Evolutionary conservation across 2,797 vertebrate species (phyloP).

Genomic region (Diplodus sargus): DNA sequence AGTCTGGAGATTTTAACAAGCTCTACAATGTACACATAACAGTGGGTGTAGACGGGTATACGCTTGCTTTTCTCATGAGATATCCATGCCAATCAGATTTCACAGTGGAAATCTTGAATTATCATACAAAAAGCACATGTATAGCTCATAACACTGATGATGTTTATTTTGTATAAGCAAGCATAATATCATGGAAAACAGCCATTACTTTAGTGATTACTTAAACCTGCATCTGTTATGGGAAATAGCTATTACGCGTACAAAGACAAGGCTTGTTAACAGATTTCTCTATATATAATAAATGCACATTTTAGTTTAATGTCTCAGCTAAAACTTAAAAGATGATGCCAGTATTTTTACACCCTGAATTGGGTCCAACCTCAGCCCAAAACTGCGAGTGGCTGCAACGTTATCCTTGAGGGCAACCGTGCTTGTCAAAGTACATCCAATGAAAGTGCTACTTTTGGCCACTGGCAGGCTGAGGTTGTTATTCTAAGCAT

Average conservation of each 20-base stretch:
- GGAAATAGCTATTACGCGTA: too few relatives aligned
- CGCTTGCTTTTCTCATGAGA: background rate
- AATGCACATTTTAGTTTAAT: background rate
- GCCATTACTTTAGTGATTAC: background rate
- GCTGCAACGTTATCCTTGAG: too few relatives aligned
- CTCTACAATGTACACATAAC: background rate
- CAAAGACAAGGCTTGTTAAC: too few relatives aligned
- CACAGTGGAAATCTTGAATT: background rate
- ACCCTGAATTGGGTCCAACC: too few relatives aligned
- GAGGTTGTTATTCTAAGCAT: too few relatives aligned
- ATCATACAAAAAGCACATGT: background rate
- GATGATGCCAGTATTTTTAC: too few relatives aligned
- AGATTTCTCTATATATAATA: too few relatives aligned
- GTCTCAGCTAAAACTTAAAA: background rate
- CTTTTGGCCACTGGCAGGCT: too few relatives aligned
- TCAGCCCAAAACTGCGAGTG: too few relatives aligned
- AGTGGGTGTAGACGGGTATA: background rate
- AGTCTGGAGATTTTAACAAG: background rate
- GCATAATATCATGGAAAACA: background rate
- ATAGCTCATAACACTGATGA: background rate
- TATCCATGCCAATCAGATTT: background rate
- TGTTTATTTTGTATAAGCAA: background rate
- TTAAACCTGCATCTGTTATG: background rate
- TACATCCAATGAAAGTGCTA: too few relatives aligned
- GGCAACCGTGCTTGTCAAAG: too few relatives aligned